A percentile compares a stretch with the other conserved stretches of the same genome.
These are phyloP conservation scores for Bufo bufo DNA, from an alignment of 2,113 vertebrate species.

Conservation along the genomic window DNA sequence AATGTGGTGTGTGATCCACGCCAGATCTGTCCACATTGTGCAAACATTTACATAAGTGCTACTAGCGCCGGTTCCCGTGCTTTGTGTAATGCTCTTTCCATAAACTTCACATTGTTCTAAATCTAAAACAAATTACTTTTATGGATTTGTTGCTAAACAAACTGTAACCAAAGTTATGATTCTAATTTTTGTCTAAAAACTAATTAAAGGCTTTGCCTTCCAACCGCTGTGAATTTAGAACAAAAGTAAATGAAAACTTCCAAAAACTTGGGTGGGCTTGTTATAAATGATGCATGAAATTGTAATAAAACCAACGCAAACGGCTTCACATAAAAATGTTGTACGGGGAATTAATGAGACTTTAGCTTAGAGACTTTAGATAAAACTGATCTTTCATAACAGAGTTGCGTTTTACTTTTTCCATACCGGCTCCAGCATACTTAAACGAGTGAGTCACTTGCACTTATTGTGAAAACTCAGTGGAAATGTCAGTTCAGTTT, in stretches of 20 bases:
- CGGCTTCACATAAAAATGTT: constrained; percentile 15
- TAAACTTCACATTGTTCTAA: constrained; percentile 20
- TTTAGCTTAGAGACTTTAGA: not conserved
- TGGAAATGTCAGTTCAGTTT: constrained; percentile 7
- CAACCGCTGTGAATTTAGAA: not conserved
- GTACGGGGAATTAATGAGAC: not conserved
- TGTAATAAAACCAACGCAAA: not conserved
- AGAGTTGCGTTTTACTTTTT: constrained; percentile 1
- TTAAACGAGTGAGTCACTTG: not conserved
- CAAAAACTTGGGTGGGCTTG: constrained; percentile 37
- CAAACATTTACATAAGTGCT: constrained; percentile 23
- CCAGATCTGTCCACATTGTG: not conserved
- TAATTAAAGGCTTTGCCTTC: constrained; percentile 12
- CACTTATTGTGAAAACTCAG: not conserved
- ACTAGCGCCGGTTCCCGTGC: not conserved
- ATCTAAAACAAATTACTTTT: constrained; percentile 31
- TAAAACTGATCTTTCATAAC: constrained; percentile 12
- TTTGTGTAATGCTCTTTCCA: not conserved
- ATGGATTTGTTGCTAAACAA: constrained; percentile 9
- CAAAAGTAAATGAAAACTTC: not conserved
- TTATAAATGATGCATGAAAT: constrained; percentile 6
- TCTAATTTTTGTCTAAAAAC: constrained; percentile 31
- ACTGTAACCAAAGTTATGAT: constrained; percentile 24
- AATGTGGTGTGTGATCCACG: not conserved
- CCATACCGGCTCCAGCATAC: not conserved